Base-by-base conservation (phyloP, 2,888 invertebrate genomes). In the Sipha maydis region DNA sequence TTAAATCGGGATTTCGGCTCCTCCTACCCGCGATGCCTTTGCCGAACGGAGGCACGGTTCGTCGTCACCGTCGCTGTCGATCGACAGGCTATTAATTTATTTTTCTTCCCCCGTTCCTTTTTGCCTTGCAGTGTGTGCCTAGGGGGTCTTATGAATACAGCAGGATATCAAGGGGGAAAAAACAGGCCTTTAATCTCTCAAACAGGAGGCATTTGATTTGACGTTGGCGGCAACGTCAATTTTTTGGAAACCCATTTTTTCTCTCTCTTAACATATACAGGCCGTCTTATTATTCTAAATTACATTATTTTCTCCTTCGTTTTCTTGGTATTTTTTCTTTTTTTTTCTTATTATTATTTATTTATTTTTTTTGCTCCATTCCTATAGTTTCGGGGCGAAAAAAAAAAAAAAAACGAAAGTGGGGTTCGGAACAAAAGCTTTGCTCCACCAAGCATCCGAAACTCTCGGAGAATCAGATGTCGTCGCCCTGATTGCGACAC, bases 71-170 rank as follows among this genome's bases (percentile, higher is more conserved):
- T 56, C 76, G 38, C 19, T n/a, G 34, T 41, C 79, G 86, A 88
- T 88, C 88, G 88, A 88, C 88, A 88, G 88, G 75, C 88, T 88
- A 88, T 88, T 88, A 88, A 88, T 88, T 88, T 88, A 76, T 84
- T 41, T 19, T 34, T 7, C 17, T 31, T 56, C 75, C 84, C 9
- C 61, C 76, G 19, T 54, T 34, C 19, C 48, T n/a, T 76, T 54
- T 80, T 41, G 73, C 38, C 38, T 48, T 21, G 19, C 34, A 31
- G 38, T 19, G 79, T 56, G 38, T 28, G 34, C 85, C 28, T 61
- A n/a, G 67, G 19, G 41, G 77, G 71, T 38, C 31, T 14, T 31
- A n/a, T 54, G 38, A 73, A 88, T 75, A 88, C 28, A 75, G 61
- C 61, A 25, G 79, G 28, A 71, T 48, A 21, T 7, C 21, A 19